Evolutionary conservation across 2,888 invertebrate genomes (phyloP), one percentile per base, ranked within the genome.

Genomic region (Stegophylla sp.): DNA sequence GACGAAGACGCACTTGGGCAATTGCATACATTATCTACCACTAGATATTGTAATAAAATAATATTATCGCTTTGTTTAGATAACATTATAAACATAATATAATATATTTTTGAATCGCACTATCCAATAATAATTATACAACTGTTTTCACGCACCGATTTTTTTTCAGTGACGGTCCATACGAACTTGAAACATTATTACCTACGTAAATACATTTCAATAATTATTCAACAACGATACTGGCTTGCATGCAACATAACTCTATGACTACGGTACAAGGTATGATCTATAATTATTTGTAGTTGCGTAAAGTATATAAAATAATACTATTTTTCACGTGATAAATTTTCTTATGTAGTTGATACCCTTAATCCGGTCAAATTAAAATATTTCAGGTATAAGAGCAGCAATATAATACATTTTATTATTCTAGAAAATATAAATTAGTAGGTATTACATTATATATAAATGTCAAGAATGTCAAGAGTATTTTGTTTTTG

Each of bases 201-300:
- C 15, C 4, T 28, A 41, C 34, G 3, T 34, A n/a, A 10, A 56
- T 15, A 45, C 56, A 41, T 64, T 41, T 75, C 61, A 23, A 64
- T 48, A 61, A 48, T 48, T 17, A 26, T 41, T 75, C 61, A 23
- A 64, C 61, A 61, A 48, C 59, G 23, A 26, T 51, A 53, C 20
- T 45, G 67, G 51, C 61, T 69, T 69, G 79, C 23, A 79, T 79
- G 79, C 69, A 79, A 79, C 71, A 45, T 20, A 28, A 71, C 51
- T 69, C 69, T 45, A 79, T 79, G 79, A 71, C 79, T 79, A 61
- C 79, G 61, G 61, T 79, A 63, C 79, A 79, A 79, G 79, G 79
- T 79, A 69, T 48, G 51, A 26, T 53, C 17, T 7, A 3, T 34
- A 34, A 34, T 34, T 34, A 34, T 34, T 34, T 34, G 3, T 34